phyloP scores from a whole-genome alignment of 1,140 invertebrate genomes.

The Nasonia vitripennis region DNA sequence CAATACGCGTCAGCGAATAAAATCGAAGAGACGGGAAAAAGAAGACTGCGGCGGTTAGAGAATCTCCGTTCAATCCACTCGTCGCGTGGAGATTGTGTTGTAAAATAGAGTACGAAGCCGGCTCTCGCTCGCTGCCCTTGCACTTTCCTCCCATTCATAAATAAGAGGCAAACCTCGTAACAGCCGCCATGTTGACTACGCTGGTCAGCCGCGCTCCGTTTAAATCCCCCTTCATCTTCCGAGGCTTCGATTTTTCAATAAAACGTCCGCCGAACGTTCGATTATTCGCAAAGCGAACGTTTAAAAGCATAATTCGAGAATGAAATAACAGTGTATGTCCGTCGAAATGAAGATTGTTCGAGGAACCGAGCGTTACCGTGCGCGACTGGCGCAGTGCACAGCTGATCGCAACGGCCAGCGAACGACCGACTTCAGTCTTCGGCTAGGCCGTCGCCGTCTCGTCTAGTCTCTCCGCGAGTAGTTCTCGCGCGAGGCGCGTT shows the following conservation, averaged over 20 bases:
- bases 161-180: constrained; percentile 56
- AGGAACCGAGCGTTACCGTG: background rate
- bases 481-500: background rate
- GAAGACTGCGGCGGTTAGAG: background rate
- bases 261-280: background rate
- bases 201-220: constrained; percentile 31
- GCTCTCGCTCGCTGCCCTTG: background rate
- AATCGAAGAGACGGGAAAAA: background rate
- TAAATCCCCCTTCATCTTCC: background rate
- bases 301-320: background rate
- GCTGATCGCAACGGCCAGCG: constrained; percentile 64
- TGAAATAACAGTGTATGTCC: background rate
- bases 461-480: background rate
- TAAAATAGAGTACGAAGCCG: constrained; percentile 54
- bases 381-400: constrained; percentile 61
- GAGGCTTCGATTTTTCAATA: background rate
- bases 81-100: constrained; percentile 32
- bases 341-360: background rate
- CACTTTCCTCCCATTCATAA: constrained; percentile 62
- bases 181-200: constrained; percentile 62
- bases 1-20: background rate
- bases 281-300: background rate
- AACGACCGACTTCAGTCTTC: constrained; percentile 52
- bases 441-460: constrained; percentile 52
- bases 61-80: background rate